Base-by-base conservation (phyloP, 2,888 invertebrate genomes). In the Ornithoptera alexandrae region DNA sequence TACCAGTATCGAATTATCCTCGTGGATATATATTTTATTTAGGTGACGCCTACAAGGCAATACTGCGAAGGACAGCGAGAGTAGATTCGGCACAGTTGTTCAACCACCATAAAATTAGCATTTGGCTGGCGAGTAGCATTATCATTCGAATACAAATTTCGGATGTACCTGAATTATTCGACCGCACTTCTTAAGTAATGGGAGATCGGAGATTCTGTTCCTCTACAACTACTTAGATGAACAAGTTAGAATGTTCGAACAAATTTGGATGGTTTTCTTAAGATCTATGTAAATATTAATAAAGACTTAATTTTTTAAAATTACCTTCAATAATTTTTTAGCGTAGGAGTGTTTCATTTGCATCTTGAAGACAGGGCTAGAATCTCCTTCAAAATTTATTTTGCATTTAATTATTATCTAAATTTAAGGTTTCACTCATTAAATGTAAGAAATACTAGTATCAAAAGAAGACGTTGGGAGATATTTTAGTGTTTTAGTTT, bases 81-180 rank as follows among this genome's bases (percentile, higher is more conserved):
- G 82, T 83, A 81, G 84, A 84, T 86, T 87, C 87, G 89, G 88
- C 89, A 89, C 88, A 91, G 86, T 92, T 92, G 90, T 87, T 89
- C 92, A 90, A 88, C 92, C 90, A 90, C 91, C 92, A 93, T 92
- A 92, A 93, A 93, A 93, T 93, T 93, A 92, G 92, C 92, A 93
- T 93, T 93, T 87, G 88, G 87, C 84, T 86, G 87, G 84, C 86
- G 84, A 87, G 87, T 90, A 88, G 86, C 86, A 82, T 89, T 90
- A 89, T 88, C 88, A 88, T 86, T 84, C 82, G 81, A 88, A 88
- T 82, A 85, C 86, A 84, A 86, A 79, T 84, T 82, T 81, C 79
- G 78, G 78, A 81, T 80, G 79, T 78, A 90, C 88, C 90, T 90
- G 88, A 90, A 89, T 89, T 89, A 89, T 90, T 90, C 85, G 86